Evolutionary conservation across 2,888 invertebrate species (phyloP).

Genomic region (Boloria euphrosyne): DNA sequence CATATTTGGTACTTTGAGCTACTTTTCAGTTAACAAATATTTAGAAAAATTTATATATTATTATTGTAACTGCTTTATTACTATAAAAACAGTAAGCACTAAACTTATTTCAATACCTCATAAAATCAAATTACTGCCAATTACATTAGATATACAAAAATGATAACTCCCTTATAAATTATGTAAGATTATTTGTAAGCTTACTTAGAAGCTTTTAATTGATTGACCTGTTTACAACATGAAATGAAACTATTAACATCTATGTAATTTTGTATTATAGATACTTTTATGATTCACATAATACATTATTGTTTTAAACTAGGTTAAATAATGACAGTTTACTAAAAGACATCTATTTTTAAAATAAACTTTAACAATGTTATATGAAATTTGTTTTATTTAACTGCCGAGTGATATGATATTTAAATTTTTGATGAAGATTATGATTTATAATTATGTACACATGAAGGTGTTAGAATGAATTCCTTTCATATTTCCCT

Average conservation of each 20-base stretch:
- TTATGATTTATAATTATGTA: slow-evolving; percentile 44
- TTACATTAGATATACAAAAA: too few relatives aligned
- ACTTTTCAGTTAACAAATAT: too few relatives aligned
- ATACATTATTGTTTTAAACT: slow-evolving; percentile 74
- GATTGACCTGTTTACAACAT: background rate
- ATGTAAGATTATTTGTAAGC: background rate
- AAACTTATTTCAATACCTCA: too few relatives aligned
- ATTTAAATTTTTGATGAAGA: slow-evolving; percentile 48
- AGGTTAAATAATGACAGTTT: slow-evolving; percentile 56
- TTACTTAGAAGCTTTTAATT: background rate
- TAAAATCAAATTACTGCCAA: too few relatives aligned
- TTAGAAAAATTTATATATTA: background rate
- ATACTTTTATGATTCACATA: slow-evolving; percentile 80
- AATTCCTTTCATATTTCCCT: slow-evolving; percentile 20
- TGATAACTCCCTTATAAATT: background rate
- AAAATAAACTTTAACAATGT: slow-evolving; percentile 65
- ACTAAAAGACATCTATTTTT: slow-evolving; percentile 47
- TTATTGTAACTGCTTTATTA: background rate
- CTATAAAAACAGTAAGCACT: too few relatives aligned
- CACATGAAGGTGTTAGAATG: slow-evolving; percentile 37
- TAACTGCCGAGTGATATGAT: slow-evolving; percentile 85
- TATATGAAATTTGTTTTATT: slow-evolving; percentile 67
- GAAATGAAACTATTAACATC: slow-evolving; percentile 59
- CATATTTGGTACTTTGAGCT: too few relatives aligned
- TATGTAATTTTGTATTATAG: slow-evolving; percentile 82